Percentiles rank a stretch among this genome's conserved stretches.
Conservation (phyloP, 2,888 invertebrate genomes). For the Minunthozetes semirufus region DNA sequence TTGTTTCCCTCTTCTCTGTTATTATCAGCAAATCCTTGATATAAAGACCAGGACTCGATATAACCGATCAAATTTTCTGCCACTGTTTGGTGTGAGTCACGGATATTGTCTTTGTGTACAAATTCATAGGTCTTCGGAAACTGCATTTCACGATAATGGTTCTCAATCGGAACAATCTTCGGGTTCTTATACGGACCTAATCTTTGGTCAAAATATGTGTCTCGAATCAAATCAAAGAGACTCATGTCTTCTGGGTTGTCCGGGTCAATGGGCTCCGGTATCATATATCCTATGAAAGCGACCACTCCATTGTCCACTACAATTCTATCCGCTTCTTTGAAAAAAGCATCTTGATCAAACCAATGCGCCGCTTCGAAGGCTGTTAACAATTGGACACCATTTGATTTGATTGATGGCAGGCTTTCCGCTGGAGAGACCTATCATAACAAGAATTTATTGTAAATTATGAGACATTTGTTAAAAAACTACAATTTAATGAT, state of each 20-base stretch:
- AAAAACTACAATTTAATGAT: neutral
- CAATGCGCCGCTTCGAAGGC: conserved; percentile 51
- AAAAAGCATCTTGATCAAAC: conserved; percentile 50
- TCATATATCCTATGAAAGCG: conserved; percentile 43
- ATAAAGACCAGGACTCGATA: conserved; percentile 47
- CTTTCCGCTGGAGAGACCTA: conserved; percentile 49
- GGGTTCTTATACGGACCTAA: neutral
- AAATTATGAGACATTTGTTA: neutral
- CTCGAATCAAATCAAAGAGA: neutral
- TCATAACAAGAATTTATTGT: conserved; percentile 42
- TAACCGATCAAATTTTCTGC: conserved; percentile 46
- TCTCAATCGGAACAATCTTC: conserved; percentile 37
- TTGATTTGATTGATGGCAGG: conserved; percentile 45
- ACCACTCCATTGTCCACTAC: conserved; percentile 49
- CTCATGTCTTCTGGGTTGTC: neutral
- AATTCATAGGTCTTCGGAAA: conserved; percentile 44
- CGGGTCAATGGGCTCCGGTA: neutral
- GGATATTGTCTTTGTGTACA: conserved; percentile 39
- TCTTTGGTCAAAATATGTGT: neutral
- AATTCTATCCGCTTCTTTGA: conserved; percentile 49
- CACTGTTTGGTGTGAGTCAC: too few relatives aligned
- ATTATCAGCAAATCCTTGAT: conserved; percentile 46
- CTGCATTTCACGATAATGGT: conserved; percentile 42
- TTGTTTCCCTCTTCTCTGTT: conserved; percentile 43
- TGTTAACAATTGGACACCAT: conserved; percentile 49